Percentiles rank a stretch among this genome's conserved stretches.
These are phyloP conservation scores for Diploptera punctata DNA, from an alignment of 2,888 invertebrate species.

Conservation along the genomic window DNA sequence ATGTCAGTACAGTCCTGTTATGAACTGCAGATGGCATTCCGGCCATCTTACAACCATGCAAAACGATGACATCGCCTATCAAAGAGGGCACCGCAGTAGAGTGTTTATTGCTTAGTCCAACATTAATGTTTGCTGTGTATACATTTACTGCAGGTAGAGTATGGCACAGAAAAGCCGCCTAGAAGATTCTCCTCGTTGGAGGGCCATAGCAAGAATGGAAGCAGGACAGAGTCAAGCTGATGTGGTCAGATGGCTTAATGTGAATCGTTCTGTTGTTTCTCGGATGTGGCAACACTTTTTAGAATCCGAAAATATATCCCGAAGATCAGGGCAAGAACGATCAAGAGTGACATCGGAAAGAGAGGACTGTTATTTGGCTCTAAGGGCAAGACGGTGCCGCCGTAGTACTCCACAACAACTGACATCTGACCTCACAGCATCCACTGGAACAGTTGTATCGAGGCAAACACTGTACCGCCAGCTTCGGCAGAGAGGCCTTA, in stretches of 20 bases:
- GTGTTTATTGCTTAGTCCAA: background rate
- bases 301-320: background rate
- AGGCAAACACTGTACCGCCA: background rate
- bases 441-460: conserved; percentile 8
- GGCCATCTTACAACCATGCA: background rate
- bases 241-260: background rate
- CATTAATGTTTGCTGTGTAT: conserved; percentile 1
- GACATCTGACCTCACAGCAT: conserved; percentile 5
- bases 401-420: background rate
- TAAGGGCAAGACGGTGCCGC: background rate
- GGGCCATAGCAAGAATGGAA: background rate
- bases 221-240: conserved; percentile 8
- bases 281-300: background rate
- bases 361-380: background rate
- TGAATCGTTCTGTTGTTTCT: conserved; percentile 6
- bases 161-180: background rate
- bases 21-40: conserved; percentile 1
- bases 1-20: background rate
- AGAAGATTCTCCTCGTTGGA: background rate
- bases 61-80: background rate
- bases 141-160: background rate
- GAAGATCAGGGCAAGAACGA: conserved; percentile 4
- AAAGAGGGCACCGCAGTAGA: background rate
- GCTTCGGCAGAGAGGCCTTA: conserved; percentile 8
- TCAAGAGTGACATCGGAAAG: background rate